A percentile compares a stretch with the other conserved stretches of the same genome.
Evolutionary conservation across 2,888 invertebrate species (phyloP).

Genomic region (Falcaria lacertinaria): DNA sequence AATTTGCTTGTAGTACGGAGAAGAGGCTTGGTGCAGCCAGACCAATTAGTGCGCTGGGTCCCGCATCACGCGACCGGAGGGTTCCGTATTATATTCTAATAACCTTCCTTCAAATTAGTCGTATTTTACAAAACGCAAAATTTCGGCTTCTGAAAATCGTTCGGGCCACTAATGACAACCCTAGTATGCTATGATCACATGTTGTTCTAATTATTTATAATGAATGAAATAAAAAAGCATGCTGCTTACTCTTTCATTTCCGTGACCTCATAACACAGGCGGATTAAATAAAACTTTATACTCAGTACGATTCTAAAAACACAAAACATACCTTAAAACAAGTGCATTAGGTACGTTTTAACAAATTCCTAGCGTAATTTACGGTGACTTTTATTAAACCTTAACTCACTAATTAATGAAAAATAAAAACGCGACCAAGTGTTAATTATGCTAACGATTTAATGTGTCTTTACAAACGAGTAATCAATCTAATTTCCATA

Average conservation of each 20-base stretch:
- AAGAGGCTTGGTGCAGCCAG: slow-evolving; percentile 42
- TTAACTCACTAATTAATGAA: too few species aligned
- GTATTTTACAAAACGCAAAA: neutral
- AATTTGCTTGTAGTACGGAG: slow-evolving; percentile 61
- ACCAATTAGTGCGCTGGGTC: slow-evolving; percentile 58
- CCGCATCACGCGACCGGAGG: too few species aligned
- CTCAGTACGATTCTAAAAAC: neutral
- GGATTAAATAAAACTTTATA: slow-evolving; percentile 12
- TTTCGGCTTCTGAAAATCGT: neutral
- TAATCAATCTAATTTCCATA: too few species aligned
- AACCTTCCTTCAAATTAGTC: neutral
- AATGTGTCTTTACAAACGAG: too few species aligned
- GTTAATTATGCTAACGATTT: neutral
- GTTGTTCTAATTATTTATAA: slow-evolving; percentile 47
- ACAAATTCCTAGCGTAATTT: neutral
- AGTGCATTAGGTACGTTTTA: neutral
- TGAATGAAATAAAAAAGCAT: slow-evolving; percentile 35
- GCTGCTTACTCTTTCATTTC: slow-evolving; percentile 18
- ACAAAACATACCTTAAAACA: neutral
- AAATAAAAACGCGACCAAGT: neutral
- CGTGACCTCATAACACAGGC: slow-evolving; percentile 10
- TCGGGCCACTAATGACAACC: slow-evolving; percentile 44
- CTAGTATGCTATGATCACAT: slow-evolving; percentile 31
- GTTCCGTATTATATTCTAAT: neutral
- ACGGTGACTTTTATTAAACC: neutral